Evolutionary conservation across 2,113 vertebrate species (phyloP), one percentile per base, ranked within the genome.

Genomic region (Peromyscus maniculatus): DNA sequence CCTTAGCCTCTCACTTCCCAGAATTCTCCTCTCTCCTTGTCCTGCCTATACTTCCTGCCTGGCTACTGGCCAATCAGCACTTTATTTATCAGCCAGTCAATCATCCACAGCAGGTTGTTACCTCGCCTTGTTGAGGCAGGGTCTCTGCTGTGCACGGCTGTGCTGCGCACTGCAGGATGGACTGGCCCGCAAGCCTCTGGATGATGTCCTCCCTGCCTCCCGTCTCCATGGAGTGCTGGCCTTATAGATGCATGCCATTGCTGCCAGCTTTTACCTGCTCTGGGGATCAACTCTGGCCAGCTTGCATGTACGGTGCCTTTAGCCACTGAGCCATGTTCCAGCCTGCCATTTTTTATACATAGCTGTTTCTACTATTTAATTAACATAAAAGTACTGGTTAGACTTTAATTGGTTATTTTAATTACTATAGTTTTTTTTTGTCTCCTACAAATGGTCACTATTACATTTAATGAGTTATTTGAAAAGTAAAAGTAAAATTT

Each of bases 401-500:
- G 49, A 67, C 64, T 87, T 87, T 87, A 67, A 49, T 87, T 87
- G 62, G 28, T 12, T 87, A 24, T 72, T 59, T 92, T 83, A 83
- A 86, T 59, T 72, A 83, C 52, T 83, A 21, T 55, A 46, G 7
- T 22, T 80, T 66, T 43, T 43, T 86, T 24, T 26, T 72, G 19
- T 97, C 43, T 93, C 21, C 66, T 17, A n/a, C 1, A 72, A 84
- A 2, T 94, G 21, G 24, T 95, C n/a, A 84, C 3, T 2, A 17
- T 49, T 96, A 59, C 7, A 22, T 96, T 94, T 91, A 79, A 39
- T 87, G n/a, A 83, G 22, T 5, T 91, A 46, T 57, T 95, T 94
- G 36, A 17, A 92, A 97, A 96, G n/a, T 87, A 88, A 93, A 52
- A 77, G 43, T 77, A 67, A 36, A 33, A 26, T 71, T 89, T 55